Base-by-base conservation (phyloP, 2,888 invertebrate species). In the Acanthoscelides obtectus region DNA sequence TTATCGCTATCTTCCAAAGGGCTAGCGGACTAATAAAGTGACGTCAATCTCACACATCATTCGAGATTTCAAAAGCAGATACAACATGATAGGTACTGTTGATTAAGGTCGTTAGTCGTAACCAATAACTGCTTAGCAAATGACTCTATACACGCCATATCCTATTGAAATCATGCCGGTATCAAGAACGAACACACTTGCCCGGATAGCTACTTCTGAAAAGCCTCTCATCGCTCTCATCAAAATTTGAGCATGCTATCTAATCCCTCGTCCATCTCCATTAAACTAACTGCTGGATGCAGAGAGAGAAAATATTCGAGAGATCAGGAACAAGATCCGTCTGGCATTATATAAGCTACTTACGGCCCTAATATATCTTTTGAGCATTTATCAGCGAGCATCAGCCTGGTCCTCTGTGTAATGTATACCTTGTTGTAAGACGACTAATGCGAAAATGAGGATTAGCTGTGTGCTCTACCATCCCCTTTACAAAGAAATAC, bases 311-410 rank as follows among this genome's bases (percentile, higher is more conserved):
- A 66, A 66, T 25, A 69, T 70, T 22, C 25, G 27, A 22, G 64
- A 69, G 67, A 69, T 70, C 70, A 73, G 80, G 78, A 80, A 81
- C 78, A 79, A 79, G 80, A 81, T 79, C 77, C 79, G 45, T 45
- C 45, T 45, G 12, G 45, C 63, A 68, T 71, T 78, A 78, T 79
- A 77, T 77, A 76, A 74, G 74, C 71, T 77, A 78, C 79, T 78
- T 78, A 77, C 73, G 73, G 75, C 79, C 79, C 78, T 80, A 79
- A 79, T 79, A 79, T 78, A 76, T 79, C 77, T 78, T 81, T 81
- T 79, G 79, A 80, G 76, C 77, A 73, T 78, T 78, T 79, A 81
- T 81, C 80, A 80, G 79, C 79, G 80, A 79, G 80, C 80, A 79
- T 80, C 78, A 66, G 75, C 74, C 72, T 64, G 68, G 70, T 70